Base-by-base conservation (phyloP, 2,113 vertebrate genomes). In the cattle (Bos taurus) region DNA sequence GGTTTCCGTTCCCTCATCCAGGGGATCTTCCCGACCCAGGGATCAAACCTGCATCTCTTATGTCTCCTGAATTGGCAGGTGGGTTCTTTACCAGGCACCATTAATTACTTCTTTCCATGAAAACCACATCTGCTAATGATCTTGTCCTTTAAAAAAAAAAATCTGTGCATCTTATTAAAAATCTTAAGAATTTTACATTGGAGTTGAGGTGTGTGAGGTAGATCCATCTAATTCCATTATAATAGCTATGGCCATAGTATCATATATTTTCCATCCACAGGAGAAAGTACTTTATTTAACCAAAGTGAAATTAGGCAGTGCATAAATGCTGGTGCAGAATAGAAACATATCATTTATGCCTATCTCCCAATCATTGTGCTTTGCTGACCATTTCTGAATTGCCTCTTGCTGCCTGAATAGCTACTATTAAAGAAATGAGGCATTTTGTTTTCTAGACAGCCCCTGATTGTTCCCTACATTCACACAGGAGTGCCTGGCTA, bases 361-460 rank as follows among this genome's bases (percentile, higher is more conserved):
- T 2, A 23, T 82, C 83, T 90, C 48, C 62, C 60, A 57, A 71
- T 83, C 95, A 83, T 50, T 14, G 23, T 33, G 30, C 92, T 94
- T 93, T 54, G 40, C 91, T 92, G 93, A n/a, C 92, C 17, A 4
- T 85, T 89, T 95, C 88, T 74, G 80, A 97, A 97, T 87, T 91
- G 91, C 94, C 81, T 97, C 95, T 93, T 96, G 85, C 96, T 78
- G 78, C 64, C 91, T 95, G 93, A 96, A 94, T 86, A 91, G 84
- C 93, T 78, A 56, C 89, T 95, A 21, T 95, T 98, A 94, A 87
- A 96, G 89, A 95, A 97, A 96, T 46, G 60, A 97, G 48, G 90
- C 30, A 85, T 96, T 98, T 91, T 95, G 77, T 97, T 97, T 98
- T 94, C 86, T 26, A 87, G 91, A 92, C 94, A 97, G 94, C n/a